Conservation (phyloP, 2,888 invertebrate genomes). For the Theretra japonica region DNA sequence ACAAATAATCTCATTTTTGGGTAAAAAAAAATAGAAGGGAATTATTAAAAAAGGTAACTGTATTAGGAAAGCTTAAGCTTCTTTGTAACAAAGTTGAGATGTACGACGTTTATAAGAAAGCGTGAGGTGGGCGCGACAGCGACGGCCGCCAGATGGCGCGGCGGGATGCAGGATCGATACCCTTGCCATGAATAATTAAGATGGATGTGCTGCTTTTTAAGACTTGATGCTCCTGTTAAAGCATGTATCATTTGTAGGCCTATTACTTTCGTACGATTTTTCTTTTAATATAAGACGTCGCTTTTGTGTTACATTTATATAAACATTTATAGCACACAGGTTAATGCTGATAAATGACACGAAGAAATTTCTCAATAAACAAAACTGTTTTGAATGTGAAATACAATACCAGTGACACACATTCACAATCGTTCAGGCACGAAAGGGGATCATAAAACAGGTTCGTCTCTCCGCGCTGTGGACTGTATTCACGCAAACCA, state of each 20-base stretch:
- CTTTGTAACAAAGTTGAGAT: constrained; percentile 18
- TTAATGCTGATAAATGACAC: not conserved
- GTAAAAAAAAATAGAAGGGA: constrained; percentile 14
- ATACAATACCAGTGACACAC: not conserved
- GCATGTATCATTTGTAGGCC: not conserved
- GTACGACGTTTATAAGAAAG: constrained; percentile 28
- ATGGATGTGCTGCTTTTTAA: constrained; percentile 64
- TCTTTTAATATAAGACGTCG: not conserved
- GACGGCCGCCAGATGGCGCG: constrained; percentile 57
- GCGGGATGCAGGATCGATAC: constrained; percentile 61
- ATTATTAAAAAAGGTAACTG: constrained; percentile 20
- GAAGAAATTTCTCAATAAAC: not conserved
- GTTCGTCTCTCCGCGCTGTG: not conserved
- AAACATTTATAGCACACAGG: not conserved
- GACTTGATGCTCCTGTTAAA: constrained; percentile 38
- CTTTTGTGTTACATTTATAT: not conserved
- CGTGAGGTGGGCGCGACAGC: constrained; percentile 40
- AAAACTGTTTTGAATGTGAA: not conserved
- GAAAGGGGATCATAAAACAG: not conserved
- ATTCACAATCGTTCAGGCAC: not conserved
- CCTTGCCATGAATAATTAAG: constrained; percentile 73
- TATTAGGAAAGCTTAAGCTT: constrained; percentile 17
- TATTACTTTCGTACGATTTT: not conserved
- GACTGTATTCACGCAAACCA: not conserved
- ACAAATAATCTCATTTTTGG: constrained; percentile 9